Conservation (phyloP, 2,113 vertebrate genomes). For the Poeciliopsis occidentalis region DNA sequence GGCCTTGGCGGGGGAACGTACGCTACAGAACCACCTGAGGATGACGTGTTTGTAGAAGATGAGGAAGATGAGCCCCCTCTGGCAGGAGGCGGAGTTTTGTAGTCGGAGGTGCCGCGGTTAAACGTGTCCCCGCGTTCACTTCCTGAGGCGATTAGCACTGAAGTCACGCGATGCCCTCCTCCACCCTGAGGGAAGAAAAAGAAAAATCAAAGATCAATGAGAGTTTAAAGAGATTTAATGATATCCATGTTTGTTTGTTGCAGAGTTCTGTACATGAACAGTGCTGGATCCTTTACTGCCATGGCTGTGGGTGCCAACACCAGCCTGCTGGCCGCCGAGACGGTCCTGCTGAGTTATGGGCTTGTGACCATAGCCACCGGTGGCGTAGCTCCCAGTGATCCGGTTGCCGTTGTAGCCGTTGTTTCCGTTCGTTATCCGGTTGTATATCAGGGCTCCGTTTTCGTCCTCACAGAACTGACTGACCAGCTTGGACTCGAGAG, state of each 20-base stretch:
- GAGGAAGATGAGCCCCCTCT: constrained; percentile 60
- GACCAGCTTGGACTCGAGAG: constrained; percentile 88
- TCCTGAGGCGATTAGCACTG: constrained; percentile 53
- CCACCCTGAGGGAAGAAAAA: constrained; percentile 21
- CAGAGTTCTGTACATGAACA: constrained; percentile 32
- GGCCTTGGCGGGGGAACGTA: constrained; percentile 52
- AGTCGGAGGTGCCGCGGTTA: constrained; percentile 23
- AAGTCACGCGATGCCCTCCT: constrained; percentile 7
- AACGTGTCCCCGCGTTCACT: constrained; percentile 66
- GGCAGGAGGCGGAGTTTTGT: constrained; percentile 7
- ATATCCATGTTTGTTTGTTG: neutral
- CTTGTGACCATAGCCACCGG: constrained; percentile 51
- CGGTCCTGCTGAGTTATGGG: constrained; percentile 68
- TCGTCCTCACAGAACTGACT: constrained; percentile 91
- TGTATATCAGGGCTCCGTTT: constrained; percentile 82
- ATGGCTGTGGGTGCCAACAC: constrained; percentile 4
- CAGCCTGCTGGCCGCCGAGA: constrained; percentile 49
- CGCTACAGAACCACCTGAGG: constrained; percentile 48
- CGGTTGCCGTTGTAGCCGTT: constrained; percentile 59
- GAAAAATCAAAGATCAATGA: neutral
- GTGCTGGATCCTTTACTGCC: constrained; percentile 45
- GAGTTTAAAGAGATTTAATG: neutral
- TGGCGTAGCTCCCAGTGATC: constrained; percentile 55
- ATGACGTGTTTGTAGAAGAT: constrained; percentile 48
- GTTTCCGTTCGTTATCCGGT: constrained; percentile 76